Percentiles rank a stretch among this genome's conserved stretches.
phyloP scores from a whole-genome alignment of 2,797 vertebrate genomes.

The Brachymystax lenok region DNA sequence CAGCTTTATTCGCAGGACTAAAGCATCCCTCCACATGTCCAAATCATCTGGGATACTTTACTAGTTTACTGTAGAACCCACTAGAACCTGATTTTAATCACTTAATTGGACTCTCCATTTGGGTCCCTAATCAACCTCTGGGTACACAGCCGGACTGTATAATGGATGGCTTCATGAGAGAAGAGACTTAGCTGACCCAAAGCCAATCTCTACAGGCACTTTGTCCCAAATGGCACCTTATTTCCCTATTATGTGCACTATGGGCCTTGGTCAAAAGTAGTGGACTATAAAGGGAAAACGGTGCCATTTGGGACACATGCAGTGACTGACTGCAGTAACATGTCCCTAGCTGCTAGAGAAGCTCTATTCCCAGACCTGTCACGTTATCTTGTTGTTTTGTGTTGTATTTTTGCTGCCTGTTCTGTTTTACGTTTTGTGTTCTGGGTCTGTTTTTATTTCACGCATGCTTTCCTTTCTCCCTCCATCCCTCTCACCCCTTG shows the following conservation, averaged over 20 bases:
- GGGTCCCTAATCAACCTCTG: conserved; percentile 62
- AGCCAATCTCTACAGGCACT: conserved; percentile 5
- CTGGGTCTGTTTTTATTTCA: conserved; percentile 60
- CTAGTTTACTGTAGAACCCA: conserved; percentile 49
- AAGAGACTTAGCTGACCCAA: conserved; percentile 14
- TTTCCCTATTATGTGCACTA: background rate
- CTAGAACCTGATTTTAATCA: conserved; percentile 75
- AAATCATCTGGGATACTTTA: conserved; percentile 54
- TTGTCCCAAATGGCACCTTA: background rate
- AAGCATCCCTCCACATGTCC: conserved; percentile 47
- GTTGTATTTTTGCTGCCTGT: background rate
- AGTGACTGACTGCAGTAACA: background rate
- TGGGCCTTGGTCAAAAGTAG: background rate
- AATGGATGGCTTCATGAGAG: conserved; percentile 63
- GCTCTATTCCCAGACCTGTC: conserved; percentile 3
- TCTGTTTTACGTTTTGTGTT: conserved; percentile 41
- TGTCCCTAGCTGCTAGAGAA: background rate
- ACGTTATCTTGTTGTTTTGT: conserved; percentile 36
- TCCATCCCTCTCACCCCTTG: conserved; percentile 4
- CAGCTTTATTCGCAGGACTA: conserved; percentile 60
- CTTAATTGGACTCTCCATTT: conserved; percentile 79
- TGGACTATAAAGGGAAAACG: background rate
- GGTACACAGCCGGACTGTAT: conserved; percentile 60
- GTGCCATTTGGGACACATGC: background rate
- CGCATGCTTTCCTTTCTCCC: conserved; percentile 60